Evolutionary conservation across 2,888 invertebrate species (phyloP).

Genomic region (Stenotaenia linearis): DNA sequence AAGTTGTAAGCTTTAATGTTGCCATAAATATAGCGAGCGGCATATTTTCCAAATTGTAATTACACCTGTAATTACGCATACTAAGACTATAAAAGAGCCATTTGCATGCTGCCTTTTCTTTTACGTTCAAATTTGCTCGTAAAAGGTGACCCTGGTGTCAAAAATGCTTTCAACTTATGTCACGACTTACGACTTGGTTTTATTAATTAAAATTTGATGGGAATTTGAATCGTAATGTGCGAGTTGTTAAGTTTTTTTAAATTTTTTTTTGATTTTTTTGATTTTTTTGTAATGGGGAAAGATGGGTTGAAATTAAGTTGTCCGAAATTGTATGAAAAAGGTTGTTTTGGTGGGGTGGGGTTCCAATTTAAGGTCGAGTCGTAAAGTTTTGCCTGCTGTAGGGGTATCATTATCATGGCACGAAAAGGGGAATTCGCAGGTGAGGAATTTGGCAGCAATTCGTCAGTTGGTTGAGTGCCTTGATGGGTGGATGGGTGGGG

Average conservation of each 20-base stretch:
- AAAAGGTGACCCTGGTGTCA: background rate
- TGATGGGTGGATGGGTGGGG: background rate
- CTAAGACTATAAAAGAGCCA: constrained; percentile 4
- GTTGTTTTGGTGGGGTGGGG: background rate
- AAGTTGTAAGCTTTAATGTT: background rate
- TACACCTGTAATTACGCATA: constrained; percentile 8
- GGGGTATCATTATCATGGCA: constrained; percentile 24
- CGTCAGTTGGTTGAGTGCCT: constrained; percentile 1
- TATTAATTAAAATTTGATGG: background rate
- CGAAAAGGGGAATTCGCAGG: constrained; percentile 16
- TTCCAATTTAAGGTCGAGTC: constrained; percentile 22
- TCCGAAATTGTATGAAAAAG: background rate
- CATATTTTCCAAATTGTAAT: background rate
- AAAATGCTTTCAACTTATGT: constrained; percentile 9
- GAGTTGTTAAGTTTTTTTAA: background rate
- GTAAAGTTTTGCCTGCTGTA: constrained; percentile 20
- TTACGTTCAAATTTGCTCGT: background rate
- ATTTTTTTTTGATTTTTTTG: too few species aligned
- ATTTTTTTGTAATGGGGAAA: too few species aligned
- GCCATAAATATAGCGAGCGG: background rate
- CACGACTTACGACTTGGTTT: background rate
- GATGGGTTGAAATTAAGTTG: background rate
- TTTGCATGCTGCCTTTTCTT: constrained; percentile 19
- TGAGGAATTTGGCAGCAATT: constrained; percentile 26
- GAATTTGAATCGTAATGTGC: background rate